Conservation (phyloP, 2,113 vertebrate species). For the Pygoscelis adeliae region DNA sequence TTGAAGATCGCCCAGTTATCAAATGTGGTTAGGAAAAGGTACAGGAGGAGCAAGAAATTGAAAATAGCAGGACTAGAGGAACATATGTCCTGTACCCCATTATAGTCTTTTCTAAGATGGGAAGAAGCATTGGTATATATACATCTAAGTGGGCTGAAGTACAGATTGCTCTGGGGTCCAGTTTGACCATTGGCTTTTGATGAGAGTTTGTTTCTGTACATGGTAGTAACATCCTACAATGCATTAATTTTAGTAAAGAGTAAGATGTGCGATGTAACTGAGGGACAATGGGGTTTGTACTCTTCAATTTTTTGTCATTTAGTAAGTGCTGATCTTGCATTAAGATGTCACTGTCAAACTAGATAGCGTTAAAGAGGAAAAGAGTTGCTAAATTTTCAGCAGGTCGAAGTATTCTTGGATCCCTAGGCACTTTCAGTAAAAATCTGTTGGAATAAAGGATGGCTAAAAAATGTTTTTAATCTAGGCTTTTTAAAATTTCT, state of each 20-base stretch:
- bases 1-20: fast-evolving
- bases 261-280: background rate
- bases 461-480: slow-evolving; percentile 59
- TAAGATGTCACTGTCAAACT: slow-evolving; percentile 51
- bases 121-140: background rate
- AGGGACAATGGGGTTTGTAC: background rate
- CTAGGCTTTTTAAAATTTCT: slow-evolving; percentile 51
- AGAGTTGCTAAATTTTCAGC: slow-evolving; percentile 22
- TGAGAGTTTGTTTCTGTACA: background rate
- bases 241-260: background rate
- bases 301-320: slow-evolving; percentile 20
- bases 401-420: background rate
- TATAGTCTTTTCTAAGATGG: background rate
- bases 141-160: background rate
- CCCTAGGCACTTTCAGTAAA: background rate
- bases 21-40: background rate
- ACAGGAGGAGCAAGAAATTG: background rate
- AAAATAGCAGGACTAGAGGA: background rate
- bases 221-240: too few relatives aligned
- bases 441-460: slow-evolving; percentile 59
- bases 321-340: slow-evolving; percentile 48
- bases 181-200: background rate
- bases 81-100: too few relatives aligned
- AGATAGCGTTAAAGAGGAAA: background rate
- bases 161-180: background rate